These are phyloP conservation scores for Campopleginae sp. DNA, from an alignment of 2,888 invertebrate species.

Conservation along the genomic window DNA sequence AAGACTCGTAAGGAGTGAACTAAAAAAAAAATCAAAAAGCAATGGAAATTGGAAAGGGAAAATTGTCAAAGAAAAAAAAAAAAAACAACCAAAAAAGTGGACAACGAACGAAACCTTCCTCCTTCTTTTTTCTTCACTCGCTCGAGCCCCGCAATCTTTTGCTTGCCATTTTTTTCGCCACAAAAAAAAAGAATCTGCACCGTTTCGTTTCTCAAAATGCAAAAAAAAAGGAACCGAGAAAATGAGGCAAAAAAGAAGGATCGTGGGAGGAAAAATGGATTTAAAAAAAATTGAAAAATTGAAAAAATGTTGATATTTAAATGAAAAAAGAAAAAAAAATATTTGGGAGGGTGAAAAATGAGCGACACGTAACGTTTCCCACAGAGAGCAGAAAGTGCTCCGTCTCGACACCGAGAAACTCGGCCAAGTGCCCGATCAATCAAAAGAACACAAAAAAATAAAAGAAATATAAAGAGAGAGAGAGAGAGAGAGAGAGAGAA, in stretches of 20 bases:
- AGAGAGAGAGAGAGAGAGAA: too few species aligned
- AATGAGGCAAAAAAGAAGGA: not conserved
- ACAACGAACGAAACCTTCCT: not conserved
- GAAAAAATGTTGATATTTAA: not conserved
- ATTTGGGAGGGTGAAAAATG: constrained; percentile 40
- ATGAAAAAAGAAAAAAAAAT: not conserved
- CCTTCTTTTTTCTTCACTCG: not conserved
- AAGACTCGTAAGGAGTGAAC: constrained; percentile 69
- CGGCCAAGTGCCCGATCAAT: constrained; percentile 44
- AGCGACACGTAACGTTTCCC: constrained; percentile 60
- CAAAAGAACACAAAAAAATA: constrained; percentile 9
- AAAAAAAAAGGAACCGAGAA: not conserved
- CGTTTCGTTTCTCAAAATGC: not conserved
- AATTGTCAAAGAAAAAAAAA: not conserved
- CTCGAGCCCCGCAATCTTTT: not conserved
- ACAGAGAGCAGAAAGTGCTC: constrained; percentile 62
- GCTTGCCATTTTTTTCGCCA: not conserved
- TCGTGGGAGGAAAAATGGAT: not conserved
- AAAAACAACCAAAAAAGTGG: constrained; percentile 16
- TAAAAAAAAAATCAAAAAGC: constrained; percentile 64
- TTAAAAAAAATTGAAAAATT: not conserved
- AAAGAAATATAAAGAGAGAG: not conserved
- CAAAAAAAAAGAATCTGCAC: not conserved
- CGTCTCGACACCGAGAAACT: constrained; percentile 60
- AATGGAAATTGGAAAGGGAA: constrained; percentile 1